Conservation (phyloP, 2,797 vertebrate species). For the Smutsia temminckii region DNA sequence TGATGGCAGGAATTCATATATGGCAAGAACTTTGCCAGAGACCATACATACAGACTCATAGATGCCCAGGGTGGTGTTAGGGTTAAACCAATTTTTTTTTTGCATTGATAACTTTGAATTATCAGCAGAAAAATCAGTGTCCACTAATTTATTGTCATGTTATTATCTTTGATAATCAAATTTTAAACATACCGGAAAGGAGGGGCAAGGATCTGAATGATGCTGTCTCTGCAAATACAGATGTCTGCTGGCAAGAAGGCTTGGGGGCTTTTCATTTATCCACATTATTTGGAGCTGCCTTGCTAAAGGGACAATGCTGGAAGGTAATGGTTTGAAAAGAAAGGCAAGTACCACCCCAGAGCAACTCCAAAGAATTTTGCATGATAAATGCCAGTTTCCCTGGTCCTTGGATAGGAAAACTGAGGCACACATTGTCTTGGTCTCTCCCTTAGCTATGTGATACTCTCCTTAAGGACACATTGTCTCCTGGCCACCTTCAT, state of each 20-base stretch:
- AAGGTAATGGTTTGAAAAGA: not conserved
- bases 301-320: not conserved
- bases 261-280: not conserved
- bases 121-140: not conserved
- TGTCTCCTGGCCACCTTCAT: conserved; percentile 37
- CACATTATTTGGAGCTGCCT: not conserved
- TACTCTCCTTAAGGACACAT: not conserved
- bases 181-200: not conserved
- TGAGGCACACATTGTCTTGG: not conserved
- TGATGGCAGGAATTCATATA: not conserved
- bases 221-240: not conserved
- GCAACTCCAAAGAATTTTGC: not conserved
- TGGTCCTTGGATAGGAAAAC: not conserved
- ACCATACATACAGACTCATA: not conserved
- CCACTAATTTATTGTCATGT: not conserved
- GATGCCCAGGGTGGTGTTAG: not conserved
- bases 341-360: not conserved
- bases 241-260: not conserved
- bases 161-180: not conserved
- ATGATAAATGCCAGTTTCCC: not conserved
- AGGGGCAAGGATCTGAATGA: not conserved
- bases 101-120: not conserved
- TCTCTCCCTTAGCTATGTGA: not conserved
- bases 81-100: not conserved
- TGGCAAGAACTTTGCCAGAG: not conserved